Evolutionary conservation across 2,113 vertebrate genomes (phyloP), one percentile per base, ranked within the genome.

Genomic region (Eleginops maclovinus): DNA sequence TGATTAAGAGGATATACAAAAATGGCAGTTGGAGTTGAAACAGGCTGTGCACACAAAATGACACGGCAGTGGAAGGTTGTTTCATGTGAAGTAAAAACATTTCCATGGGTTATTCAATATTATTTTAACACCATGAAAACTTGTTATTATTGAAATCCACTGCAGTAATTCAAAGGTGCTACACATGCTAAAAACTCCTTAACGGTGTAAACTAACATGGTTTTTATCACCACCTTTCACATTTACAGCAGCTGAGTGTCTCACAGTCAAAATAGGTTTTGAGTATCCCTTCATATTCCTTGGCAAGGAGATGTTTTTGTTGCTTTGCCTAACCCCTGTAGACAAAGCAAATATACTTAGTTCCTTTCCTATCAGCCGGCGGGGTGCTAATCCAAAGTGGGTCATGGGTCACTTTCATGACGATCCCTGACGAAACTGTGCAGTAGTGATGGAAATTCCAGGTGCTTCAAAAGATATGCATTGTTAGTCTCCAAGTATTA

Each of bases 271-370:
- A 22, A 66, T 21, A 28, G 1, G 17, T 41, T 76, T 63, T 71
- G 8, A 56, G 41, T 0, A 15, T 65, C 28, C 43, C 17, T 60
- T 76, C 31, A 66, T 28, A 49, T 14, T 47, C 28, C 49, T 44
- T 14, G 40, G 17, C 10, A 43, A 47, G 62, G 12, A 44, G 12
- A 76, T 74, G 44, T 72, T 79, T 60, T 50, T 15, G 13, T 65
- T 70, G 40, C 64, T 68, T 61, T 65, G 6, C 63, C 36, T 68
- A 9, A 4, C 50, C 11, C 46, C 64, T 50, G 47, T 28, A 53
- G 64, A 61, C 50, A 76, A 73, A 79, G 24, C 41, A 84, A 75
- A 53, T 53, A 54, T n/a, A 53, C 50, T 3, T 21, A 51, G 4
- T 36, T 46, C 36, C 59, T 14, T 2, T n/a, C n/a, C 16, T 72